Percentiles rank a stretch among this genome's conserved stretches.
phyloP scores from a whole-genome alignment of 2,888 invertebrate species.

The Ormyrus nitidulus region DNA sequence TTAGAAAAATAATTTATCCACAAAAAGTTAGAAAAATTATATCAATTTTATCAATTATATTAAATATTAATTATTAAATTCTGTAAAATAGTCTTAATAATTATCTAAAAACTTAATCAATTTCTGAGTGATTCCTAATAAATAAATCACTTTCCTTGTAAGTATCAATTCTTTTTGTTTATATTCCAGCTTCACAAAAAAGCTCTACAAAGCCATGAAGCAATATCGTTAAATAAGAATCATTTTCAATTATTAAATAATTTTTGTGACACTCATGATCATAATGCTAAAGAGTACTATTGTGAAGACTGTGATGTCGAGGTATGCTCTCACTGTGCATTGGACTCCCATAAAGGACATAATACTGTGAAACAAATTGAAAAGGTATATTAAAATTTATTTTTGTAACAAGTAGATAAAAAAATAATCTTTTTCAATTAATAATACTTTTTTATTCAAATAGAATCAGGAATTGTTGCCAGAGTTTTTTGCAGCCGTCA shows the following conservation, averaged over 20 bases:
- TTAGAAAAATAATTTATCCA: too few relatives aligned
- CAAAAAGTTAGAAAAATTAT: too few relatives aligned
- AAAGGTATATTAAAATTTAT: slow-evolving; percentile 69
- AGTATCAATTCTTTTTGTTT: background rate
- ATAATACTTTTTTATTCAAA: slow-evolving; percentile 55
- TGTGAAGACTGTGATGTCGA: slow-evolving; percentile 73
- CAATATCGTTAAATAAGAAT: slow-evolving; percentile 49
- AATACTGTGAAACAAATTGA: slow-evolving; percentile 62
- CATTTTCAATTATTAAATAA: slow-evolving; percentile 33
- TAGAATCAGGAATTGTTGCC: slow-evolving; percentile 67
- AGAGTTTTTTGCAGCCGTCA: slow-evolving; percentile 62
- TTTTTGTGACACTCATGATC: slow-evolving; percentile 68
- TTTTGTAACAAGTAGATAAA: background rate
- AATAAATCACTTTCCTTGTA: too few relatives aligned
- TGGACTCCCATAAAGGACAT: slow-evolving; percentile 73
- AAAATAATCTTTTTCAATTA: slow-evolving; percentile 6
- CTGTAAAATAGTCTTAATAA: too few relatives aligned
- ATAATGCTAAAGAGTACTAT: slow-evolving; percentile 69
- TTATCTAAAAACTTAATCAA: too few relatives aligned
- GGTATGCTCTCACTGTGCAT: slow-evolving; percentile 75
- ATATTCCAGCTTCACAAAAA: slow-evolving; percentile 71
- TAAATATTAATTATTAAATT: too few relatives aligned
- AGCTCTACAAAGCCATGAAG: slow-evolving; percentile 69
- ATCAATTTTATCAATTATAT: too few relatives aligned
- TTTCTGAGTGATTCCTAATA: too few relatives aligned